phyloP scores from a whole-genome alignment of 2,888 invertebrate species.

The Myopa tessellatipennis region DNA sequence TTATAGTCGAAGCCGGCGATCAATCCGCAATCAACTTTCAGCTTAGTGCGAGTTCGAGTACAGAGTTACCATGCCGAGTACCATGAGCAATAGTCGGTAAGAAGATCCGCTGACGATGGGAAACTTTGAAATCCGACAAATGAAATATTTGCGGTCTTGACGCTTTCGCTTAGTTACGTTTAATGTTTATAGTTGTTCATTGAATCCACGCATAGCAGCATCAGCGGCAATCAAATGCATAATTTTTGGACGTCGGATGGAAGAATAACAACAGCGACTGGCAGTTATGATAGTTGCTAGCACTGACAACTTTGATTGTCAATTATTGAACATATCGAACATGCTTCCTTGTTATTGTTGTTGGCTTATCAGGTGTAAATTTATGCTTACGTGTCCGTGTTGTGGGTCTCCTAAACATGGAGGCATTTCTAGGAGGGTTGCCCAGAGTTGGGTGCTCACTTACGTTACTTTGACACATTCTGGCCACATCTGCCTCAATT shows the following conservation, averaged over 20 bases:
- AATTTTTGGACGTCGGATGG: not conserved
- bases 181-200: not conserved
- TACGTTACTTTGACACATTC: not conserved
- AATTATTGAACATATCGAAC: not conserved
- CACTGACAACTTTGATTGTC: constrained; percentile 11
- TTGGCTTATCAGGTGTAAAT: not conserved
- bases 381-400: no score
- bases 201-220: not conserved
- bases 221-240: not conserved
- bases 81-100: no score
- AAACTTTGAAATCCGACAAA: not conserved
- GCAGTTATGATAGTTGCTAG: constrained; percentile 12
- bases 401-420: not conserved
- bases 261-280: not conserved
- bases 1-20: constrained; percentile 5
- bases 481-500: not conserved
- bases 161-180: not conserved
- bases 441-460: not conserved
- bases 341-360: not conserved
- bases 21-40: constrained; percentile 1
- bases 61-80: no score
- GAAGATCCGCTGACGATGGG: no score
- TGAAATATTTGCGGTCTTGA: not conserved
- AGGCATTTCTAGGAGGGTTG: not conserved
- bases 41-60: no score